A percentile compares a stretch with the other conserved stretches of the same genome.
phyloP scores from a whole-genome alignment of 2,113 vertebrate species.

The Nerophis lumbriciformis region DNA sequence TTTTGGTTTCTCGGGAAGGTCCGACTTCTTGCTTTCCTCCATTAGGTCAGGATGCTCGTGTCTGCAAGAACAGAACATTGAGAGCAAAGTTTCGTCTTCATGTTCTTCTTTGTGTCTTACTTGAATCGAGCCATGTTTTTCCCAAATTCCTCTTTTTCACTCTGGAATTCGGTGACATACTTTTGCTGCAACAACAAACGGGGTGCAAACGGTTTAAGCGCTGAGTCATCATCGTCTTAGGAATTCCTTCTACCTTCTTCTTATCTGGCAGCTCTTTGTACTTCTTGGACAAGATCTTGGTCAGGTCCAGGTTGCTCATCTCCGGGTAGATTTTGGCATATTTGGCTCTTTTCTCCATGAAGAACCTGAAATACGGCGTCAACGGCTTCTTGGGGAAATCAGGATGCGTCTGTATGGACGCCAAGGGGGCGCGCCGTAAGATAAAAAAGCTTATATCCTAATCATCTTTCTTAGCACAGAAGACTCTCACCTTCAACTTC shows the following conservation, averaged over 20 bases:
- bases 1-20: slow-evolving; percentile 76
- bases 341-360: slow-evolving; percentile 79
- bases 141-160: slow-evolving; percentile 74
- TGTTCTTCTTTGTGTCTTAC: slow-evolving; percentile 36
- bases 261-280: slow-evolving; percentile 78
- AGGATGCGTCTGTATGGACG: slow-evolving; percentile 67
- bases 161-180: slow-evolving; percentile 75
- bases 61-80: slow-evolving; percentile 34
- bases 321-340: slow-evolving; percentile 79
- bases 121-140: slow-evolving; percentile 79
- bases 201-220: not conserved
- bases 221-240: not conserved
- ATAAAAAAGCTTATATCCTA: not conserved
- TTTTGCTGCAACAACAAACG: slow-evolving; percentile 62
- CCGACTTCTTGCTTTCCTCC: slow-evolving; percentile 73
- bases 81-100: not conserved
- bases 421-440: not conserved
- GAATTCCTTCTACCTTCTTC: slow-evolving; percentile 60
- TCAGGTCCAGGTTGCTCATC: slow-evolving; percentile 80
- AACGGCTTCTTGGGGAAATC: slow-evolving; percentile 79
- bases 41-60: slow-evolving; percentile 76
- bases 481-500: slow-evolving; percentile 71
- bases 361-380: slow-evolving; percentile 78
- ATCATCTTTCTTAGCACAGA: no score
- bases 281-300: slow-evolving; percentile 79